phyloP scores from a whole-genome alignment of 2,113 vertebrate species.

The Casuarius casuarius region DNA sequence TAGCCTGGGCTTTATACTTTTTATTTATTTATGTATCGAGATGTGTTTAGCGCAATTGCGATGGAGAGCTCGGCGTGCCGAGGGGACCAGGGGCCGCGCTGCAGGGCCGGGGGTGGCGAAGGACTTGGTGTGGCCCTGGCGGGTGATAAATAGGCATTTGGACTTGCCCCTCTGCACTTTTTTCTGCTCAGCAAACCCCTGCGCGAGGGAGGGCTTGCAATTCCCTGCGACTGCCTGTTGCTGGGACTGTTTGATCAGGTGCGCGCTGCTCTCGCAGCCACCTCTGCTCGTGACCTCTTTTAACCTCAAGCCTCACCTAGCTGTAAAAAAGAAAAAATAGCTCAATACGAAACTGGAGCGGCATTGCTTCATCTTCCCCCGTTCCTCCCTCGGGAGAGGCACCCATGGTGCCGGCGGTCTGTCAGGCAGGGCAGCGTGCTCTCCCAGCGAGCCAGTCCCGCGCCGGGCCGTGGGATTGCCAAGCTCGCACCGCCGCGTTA shows the following conservation, averaged over 20 bases:
- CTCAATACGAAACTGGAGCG: accelerated
- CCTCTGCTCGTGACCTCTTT: neutral
- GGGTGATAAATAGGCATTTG: neutral
- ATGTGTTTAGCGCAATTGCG: neutral
- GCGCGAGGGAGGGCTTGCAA: neutral
- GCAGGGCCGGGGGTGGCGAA: neutral
- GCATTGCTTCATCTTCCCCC: accelerated
- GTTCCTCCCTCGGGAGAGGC: neutral
- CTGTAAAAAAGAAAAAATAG: neutral
- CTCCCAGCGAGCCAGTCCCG: accelerated
- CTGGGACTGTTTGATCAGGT: neutral
- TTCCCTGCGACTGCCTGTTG: neutral
- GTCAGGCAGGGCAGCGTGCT: accelerated
- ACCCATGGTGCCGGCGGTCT: accelerated
- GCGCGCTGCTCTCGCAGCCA: neutral
- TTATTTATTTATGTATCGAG: neutral
- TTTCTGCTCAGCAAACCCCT: neutral
- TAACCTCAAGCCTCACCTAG: neutral
- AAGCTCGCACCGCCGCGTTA: accelerated
- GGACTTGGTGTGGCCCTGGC: accelerated
- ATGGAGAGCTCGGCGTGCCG: neutral
- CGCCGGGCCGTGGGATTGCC: neutral
- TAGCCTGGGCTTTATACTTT: neutral
- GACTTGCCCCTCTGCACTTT: neutral
- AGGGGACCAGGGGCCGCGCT: too few relatives aligned